phyloP scores from a whole-genome alignment of 2,113 vertebrate species.

The Bubo blakistoni region DNA sequence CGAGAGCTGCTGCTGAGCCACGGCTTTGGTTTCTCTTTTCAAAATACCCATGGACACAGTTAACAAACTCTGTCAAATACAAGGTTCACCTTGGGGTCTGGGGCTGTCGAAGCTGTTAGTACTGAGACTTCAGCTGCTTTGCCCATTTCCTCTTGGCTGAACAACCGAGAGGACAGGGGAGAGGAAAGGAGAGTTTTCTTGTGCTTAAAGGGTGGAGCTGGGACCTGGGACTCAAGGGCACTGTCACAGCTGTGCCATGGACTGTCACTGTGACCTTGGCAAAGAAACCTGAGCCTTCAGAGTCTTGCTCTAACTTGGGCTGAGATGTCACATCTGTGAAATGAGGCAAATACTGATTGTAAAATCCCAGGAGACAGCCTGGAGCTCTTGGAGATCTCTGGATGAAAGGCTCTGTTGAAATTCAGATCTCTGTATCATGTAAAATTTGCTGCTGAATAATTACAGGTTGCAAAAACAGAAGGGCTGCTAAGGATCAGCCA shows the following conservation, averaged over 20 bases:
- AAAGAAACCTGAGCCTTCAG: background rate
- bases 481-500: background rate
- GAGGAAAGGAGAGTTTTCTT: background rate
- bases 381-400: background rate
- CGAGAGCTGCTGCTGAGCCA: background rate
- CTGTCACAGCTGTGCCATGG: background rate
- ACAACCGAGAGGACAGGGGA: background rate
- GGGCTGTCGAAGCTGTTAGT: background rate
- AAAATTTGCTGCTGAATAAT: background rate
- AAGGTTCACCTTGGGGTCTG: background rate
- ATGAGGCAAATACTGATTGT: background rate
- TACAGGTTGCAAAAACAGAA: background rate
- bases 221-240: background rate
- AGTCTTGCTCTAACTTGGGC: background rate
- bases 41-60: background rate
- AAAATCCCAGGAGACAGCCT: background rate
- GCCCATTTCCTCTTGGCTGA: background rate
- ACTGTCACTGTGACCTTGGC: background rate
- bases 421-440: background rate
- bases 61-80: too few species aligned
- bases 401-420: background rate
- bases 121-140: background rate
- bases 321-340: conserved; percentile 11
- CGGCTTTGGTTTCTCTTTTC: accelerated
- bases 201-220: background rate